Evolutionary conservation across 2,888 invertebrate genomes (phyloP), one percentile per base, ranked within the genome.

Genomic region (Coecobrya sp.): DNA sequence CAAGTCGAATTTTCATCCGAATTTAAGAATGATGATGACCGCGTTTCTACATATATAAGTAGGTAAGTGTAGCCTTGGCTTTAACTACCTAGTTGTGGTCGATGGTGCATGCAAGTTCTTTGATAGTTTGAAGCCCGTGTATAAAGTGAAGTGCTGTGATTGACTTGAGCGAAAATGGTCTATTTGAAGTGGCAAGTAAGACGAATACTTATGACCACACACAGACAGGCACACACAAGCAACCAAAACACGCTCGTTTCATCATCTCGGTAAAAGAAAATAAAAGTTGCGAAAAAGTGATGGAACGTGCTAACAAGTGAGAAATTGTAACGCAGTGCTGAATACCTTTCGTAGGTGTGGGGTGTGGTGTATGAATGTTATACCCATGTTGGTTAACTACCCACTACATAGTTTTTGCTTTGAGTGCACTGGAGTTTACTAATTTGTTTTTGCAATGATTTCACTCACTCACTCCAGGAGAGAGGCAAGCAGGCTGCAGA

Each of bases 381-480:
- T 36, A 36, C 36, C 36, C 7, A 36, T 36, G 36, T 36, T 36
- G 10, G 11, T 49, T 13, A 49, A 10, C 59, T 16, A 59, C 59
- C n/a, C 59, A 59, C 13, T 65, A 65, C 65, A 65, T 65, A 65
- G 22, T 16, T 49, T 10, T 49, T 49, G 59, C 22, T 62, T 62
- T 22, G 59, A 62, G 59, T 11, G 25, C 30, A 16, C 7, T 70
- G 36, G 73, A 73, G 4, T 19, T 73, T 73, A 22, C 13, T 79
- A 79, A 52, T 79, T 52, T 79, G 52, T 79, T 79, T 79, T n/a
- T 79, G 79, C 79, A 79, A 52, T 49, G 79, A 79, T 79, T 79
- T 79, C 36, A 52, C 36, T 79, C 52, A 52, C n/a, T 45, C 49
- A 5, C 55, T 16, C 49, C 55, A 68, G 27, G 30, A 68, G 68